These are phyloP conservation scores for Pomatostomus ruficeps DNA, from an alignment of 2,113 vertebrate genomes.

Conservation along the genomic window DNA sequence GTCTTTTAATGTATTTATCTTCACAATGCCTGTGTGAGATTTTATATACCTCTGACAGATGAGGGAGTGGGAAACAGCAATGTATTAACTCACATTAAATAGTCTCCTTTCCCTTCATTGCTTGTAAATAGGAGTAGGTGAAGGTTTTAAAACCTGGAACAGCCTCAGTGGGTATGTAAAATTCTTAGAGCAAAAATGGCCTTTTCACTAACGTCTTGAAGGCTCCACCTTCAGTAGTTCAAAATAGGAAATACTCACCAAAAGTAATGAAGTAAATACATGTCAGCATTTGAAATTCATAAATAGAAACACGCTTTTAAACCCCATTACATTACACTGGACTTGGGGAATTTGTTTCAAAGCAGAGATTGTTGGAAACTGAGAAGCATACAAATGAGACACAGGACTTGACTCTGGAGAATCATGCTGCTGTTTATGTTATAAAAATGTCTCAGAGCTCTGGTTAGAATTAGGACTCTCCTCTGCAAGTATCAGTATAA, in stretches of 20 bases:
- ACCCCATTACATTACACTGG: neutral
- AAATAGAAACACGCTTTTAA: constrained; percentile 35
- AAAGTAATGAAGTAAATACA: constrained; percentile 25
- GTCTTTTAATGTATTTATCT: neutral
- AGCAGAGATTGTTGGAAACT: neutral
- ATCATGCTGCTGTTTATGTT: neutral
- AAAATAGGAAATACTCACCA: constrained; percentile 25
- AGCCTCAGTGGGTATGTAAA: neutral
- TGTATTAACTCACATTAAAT: neutral
- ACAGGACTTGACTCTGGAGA: neutral
- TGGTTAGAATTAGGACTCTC: neutral
- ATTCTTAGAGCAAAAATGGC: neutral
- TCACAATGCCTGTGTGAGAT: neutral
- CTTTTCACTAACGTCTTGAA: neutral
- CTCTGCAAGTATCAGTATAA: neutral
- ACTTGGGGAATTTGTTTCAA: constrained; percentile 9
- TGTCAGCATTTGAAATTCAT: constrained; percentile 17
- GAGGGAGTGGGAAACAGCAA: neutral
- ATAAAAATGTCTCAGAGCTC: neutral
- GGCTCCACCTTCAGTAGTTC: neutral
- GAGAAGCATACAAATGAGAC: neutral
- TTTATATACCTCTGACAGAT: neutral
- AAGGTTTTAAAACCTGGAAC: neutral
- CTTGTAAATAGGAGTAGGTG: neutral
- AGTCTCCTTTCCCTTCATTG: neutral